These are phyloP conservation scores for Acipenser oxyrinchus DNA, from an alignment of 2,797 vertebrate species.

Conservation along the genomic window DNA sequence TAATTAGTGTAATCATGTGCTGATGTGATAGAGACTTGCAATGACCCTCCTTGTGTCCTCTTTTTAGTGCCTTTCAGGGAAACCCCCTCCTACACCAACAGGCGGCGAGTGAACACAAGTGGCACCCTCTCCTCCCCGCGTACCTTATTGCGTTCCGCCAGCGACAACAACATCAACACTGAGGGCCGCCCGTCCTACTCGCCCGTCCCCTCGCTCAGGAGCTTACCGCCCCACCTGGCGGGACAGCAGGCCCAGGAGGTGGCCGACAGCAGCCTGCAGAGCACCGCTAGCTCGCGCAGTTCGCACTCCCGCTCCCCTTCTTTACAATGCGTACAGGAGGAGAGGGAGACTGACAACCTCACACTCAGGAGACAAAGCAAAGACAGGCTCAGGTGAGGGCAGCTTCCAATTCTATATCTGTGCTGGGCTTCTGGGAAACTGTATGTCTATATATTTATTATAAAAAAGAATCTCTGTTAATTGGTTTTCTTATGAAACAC, in stretches of 20 bases:
- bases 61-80: constrained; percentile 90
- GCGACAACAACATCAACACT: constrained; percentile 90
- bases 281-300: constrained; percentile 70
- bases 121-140: constrained; percentile 76
- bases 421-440: no score
- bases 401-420: background rate
- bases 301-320: constrained; percentile 81
- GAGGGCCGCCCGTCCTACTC: constrained; percentile 75
- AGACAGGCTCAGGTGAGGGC: constrained; percentile 73
- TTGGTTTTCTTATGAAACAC: no score
- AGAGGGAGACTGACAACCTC: constrained; percentile 58
- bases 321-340: constrained; percentile 79
- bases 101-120: constrained; percentile 65
- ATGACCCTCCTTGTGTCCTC: constrained; percentile 12
- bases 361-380: constrained; percentile 68
- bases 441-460: no score
- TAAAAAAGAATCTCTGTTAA: no score
- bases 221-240: constrained; percentile 75
- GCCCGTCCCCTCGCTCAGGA: constrained; percentile 80
- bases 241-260: constrained; percentile 65
- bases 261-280: constrained; percentile 70
- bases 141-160: constrained; percentile 86
- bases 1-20: no score
- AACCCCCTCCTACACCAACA: constrained; percentile 86
- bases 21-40: no score